A percentile compares a stretch with the other conserved stretches of the same genome.
phyloP scores from a whole-genome alignment of 2,797 vertebrate genomes.

The Pteropus rufus region DNA sequence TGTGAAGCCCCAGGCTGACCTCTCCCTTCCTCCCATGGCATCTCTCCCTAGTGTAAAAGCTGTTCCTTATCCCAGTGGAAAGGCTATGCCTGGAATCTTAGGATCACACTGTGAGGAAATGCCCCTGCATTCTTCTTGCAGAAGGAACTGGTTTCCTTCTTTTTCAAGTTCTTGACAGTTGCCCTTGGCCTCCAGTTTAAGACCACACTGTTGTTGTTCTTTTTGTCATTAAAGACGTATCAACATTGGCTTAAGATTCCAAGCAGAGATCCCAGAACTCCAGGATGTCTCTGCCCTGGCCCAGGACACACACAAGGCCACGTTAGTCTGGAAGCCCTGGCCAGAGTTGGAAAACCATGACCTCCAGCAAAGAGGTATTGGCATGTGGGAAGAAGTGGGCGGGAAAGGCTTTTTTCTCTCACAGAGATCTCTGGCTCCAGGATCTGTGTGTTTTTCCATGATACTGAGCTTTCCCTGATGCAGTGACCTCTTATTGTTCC shows the following conservation, averaged over 20 bases:
- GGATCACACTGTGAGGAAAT: conserved; percentile 20
- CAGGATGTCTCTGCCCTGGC: conserved; percentile 75
- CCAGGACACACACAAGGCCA: conserved; percentile 87
- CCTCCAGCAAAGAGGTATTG: conserved; percentile 89
- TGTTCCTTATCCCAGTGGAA: neutral
- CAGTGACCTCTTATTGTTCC: conserved; percentile 64
- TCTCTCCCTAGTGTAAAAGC: neutral
- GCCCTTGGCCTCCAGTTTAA: neutral
- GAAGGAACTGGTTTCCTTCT: conserved; percentile 8
- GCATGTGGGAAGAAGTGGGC: neutral
- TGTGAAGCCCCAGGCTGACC: neutral
- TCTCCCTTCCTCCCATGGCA: neutral
- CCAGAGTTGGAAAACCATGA: conserved; percentile 86
- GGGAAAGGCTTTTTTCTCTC: neutral
- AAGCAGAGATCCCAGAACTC: conserved; percentile 91
- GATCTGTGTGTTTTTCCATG: neutral
- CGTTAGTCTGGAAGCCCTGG: conserved; percentile 90
- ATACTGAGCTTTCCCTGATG: neutral
- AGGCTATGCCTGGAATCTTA: conserved; percentile 21
- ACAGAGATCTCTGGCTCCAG: neutral
- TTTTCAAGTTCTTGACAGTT: conserved; percentile 23
- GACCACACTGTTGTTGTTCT: conserved; percentile 45
- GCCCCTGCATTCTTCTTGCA: conserved; percentile 25
- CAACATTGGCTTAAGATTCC: conserved; percentile 91
- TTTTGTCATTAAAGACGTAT: conserved; percentile 85